Conservation (phyloP, 2,797 vertebrate genomes). For the Antennarius maculatus region DNA sequence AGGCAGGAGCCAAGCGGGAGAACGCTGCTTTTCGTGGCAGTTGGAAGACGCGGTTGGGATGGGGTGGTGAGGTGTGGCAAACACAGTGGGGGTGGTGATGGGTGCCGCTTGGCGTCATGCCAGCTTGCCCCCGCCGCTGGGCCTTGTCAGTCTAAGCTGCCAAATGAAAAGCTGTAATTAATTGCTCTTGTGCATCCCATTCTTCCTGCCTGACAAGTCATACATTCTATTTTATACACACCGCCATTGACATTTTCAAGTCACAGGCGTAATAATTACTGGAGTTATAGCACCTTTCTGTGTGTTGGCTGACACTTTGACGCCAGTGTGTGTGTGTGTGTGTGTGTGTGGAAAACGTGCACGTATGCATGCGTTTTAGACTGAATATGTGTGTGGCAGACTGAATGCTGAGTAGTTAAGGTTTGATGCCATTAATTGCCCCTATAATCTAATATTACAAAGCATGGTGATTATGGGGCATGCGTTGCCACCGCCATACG, state of each 20-base stretch:
- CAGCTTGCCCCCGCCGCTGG: constrained; percentile 75
- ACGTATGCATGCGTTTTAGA: constrained; percentile 25
- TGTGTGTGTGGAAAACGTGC: constrained; percentile 2
- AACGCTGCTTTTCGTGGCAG: constrained; percentile 43
- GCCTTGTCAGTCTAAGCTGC: constrained; percentile 79
- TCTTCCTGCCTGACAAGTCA: constrained; percentile 83
- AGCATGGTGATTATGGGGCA: constrained; percentile 85
- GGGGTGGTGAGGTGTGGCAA: constrained; percentile 15
- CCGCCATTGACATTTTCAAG: constrained; percentile 90
- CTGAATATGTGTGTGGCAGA: constrained; percentile 65
- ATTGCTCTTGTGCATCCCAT: constrained; percentile 88
- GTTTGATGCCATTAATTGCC: constrained; percentile 97
- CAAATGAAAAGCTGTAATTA: constrained; percentile 94
- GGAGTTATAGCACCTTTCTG: constrained; percentile 94
- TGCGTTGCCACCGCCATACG: constrained; percentile 81
- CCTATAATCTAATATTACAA: constrained; percentile 99
- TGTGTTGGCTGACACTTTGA: constrained; percentile 82
- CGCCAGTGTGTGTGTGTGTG: constrained; percentile 5
- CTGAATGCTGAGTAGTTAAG: constrained; percentile 89
- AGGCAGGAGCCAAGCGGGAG: constrained; percentile 28
- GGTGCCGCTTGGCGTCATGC: constrained; percentile 74
- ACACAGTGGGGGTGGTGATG: constrained; percentile 60
- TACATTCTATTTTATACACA: constrained; percentile 88
- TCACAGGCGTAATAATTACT: constrained; percentile 92
- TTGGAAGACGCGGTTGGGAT: constrained; percentile 46